Evolutionary conservation across 2,797 vertebrate species (phyloP), one percentile per base, ranked within the genome.

Genomic region (Anableps anableps): DNA sequence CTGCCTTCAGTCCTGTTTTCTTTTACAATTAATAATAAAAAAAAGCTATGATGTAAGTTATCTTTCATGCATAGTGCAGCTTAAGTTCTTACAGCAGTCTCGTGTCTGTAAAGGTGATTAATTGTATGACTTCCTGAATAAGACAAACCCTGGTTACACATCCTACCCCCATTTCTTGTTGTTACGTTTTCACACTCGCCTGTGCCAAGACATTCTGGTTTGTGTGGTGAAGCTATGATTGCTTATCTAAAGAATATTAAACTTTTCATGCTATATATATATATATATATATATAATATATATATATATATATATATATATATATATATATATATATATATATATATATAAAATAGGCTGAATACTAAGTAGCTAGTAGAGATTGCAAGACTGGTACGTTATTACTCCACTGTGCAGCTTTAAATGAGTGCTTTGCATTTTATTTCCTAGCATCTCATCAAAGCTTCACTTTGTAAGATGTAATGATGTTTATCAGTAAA

Each of bases 171-270:
- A 79, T 60, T 64, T 19, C 74, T 75, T 62, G 58, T 79, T 51
- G 75, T 86, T 86, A 80, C 68, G 41, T 82, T 75, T 81, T 76
- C 51, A 36, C 78, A 58, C 77, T 82, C 13, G 43, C 60, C 53
- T 86, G 58, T 78, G 55, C 83, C 75, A 26, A 4, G 3, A 36
- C 78, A 80, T 80, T 64, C 74, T 77, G 85, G 88, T 90, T 83
- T 64, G 60, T 81, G 74, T 60, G 66, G 53, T 80, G 81, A 91
- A 88, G 53, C 78, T n/a, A 80, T 17, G 58, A 90, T 84, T 89
- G 78, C 74, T 82, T 77, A 45, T 83, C 85, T 64, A 78, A 84
- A 88, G 80, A 75, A 88, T 84, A 90, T 91, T 90, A 87, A 89
- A 85, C 72, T 81, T 85, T 76, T 86, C 13, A 1, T 87, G 79